Base-by-base conservation (phyloP, 2,113 vertebrate genomes). In the Chionomys nivalis region DNA sequence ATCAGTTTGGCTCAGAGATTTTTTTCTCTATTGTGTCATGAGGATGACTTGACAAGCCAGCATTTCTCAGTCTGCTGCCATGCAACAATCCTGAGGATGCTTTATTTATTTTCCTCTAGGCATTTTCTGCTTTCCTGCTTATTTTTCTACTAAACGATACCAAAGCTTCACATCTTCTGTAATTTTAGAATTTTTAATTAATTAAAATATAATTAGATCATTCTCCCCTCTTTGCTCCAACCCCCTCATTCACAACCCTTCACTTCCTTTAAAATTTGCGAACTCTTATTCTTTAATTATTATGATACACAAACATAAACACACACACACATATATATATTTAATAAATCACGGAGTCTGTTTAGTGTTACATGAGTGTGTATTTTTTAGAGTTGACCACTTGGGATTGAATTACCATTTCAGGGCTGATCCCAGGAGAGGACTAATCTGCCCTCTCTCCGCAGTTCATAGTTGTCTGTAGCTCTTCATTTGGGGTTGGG, bases 101-200 rank as follows among this genome's bases (percentile, higher is more conserved):
- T 91, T 93, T 68, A 94, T 87, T 93, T 61, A 89, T 89, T 93
- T 78, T 76, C 61, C 87, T 55, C 82, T 26, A 14, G 72, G 7
- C 42, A 92, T 70, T 72, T 82, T 73, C 23, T 63, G 47, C 63
- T 77, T 44, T 55, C 6, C 52, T 55, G 28, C 28, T 83, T 65
- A 39, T 31, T 65, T 61, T 85, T 44, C 58, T 44, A 39, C 14
- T 39, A n/a, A 68, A 95, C 61, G 17, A 63, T 58, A 81, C n/a
- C 26, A 61, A 91, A 91, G 33, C 44, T 65, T 85, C 39, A 65
- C 26, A 85, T 7, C 39, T 65, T 65, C 42, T 31, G 33, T 19
- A 65, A 65, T 31, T 65, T 85, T 85, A 63, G 58, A 26, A 42
- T 44, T 63, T 52, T 63, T 65, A 85, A 61, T 83, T 28, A 83